A percentile compares a stretch with the other conserved stretches of the same genome.
phyloP scores from a whole-genome alignment of 37 sponge, comb jelly and placozoan species.

The Halisarca cf. caerulea region DNA sequence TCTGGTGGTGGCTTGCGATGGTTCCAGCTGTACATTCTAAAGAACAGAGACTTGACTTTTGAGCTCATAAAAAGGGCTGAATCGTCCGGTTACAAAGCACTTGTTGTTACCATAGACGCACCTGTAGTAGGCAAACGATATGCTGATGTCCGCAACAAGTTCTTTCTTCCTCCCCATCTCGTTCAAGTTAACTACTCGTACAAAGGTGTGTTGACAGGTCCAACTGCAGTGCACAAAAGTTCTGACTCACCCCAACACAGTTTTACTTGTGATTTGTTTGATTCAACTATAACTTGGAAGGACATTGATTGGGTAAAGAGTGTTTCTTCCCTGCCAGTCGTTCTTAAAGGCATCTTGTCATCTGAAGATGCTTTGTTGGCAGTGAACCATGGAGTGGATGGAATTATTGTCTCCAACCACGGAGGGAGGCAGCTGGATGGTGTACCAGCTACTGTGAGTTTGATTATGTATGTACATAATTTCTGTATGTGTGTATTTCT shows the following conservation, averaged over 20 bases:
- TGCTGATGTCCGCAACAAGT: constrained; percentile 43
- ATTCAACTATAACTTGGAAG: neutral
- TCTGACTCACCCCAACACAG: constrained; percentile 22
- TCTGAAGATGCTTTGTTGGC: constrained; percentile 9
- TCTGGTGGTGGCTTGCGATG: constrained; percentile 32
- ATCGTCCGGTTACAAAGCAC: constrained; percentile 41
- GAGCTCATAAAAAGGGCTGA: constrained; percentile 47
- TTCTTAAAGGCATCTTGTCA: neutral
- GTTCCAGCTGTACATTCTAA: constrained; percentile 56
- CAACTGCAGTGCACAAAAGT: neutral
- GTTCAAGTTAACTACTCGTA: constrained; percentile 57
- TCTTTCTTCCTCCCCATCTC: constrained; percentile 62
- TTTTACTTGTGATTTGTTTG: constrained; percentile 17
- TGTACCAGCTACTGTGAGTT: constrained; percentile 19
- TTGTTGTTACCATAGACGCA: constrained; percentile 58
- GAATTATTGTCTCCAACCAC: constrained; percentile 11
- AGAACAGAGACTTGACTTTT: constrained; percentile 23
- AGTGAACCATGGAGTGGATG: neutral
- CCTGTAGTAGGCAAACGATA: constrained; percentile 52
- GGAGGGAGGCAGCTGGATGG: constrained; percentile 10
- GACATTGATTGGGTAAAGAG: neutral
- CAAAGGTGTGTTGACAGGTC: neutral
- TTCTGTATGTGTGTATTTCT: neutral
- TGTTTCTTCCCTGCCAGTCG: neutral
- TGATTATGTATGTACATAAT: neutral